Evolutionary conservation across 2,888 invertebrate species (phyloP), one percentile per base, ranked within the genome.

Genomic region (Autographa pulchrina): DNA sequence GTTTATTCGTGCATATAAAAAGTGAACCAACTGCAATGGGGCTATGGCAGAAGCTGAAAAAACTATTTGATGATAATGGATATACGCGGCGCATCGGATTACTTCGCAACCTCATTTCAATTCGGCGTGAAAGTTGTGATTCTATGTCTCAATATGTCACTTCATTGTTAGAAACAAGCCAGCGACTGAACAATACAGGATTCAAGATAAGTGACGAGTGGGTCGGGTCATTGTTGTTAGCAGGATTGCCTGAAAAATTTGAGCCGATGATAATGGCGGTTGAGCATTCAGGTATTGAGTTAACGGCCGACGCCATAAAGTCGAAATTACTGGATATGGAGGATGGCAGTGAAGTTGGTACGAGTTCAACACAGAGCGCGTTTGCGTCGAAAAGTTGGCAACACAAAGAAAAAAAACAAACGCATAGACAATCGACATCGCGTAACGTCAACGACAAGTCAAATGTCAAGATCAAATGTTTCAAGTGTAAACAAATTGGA

Each of bases 51-150:
- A 59, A 59, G 65, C 59, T 65, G 56, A 59, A 65, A 38, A 64
- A 64, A 48, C 68, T 72, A 58, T 77, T 77, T 74, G 74, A 77
- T 66, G 72, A 77, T 67, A 70, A 67, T 64, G 77, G 72, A 63
- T 74, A 32, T 35, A 66, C 66, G 61, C 59, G 75, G 32, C 66
- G 67, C 58, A 75, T 75, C 59, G 63, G 68, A 62, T 58, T 78
- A 20, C 72, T 78, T 43, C 58, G 76, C 5, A 74, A 64, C 62
- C 69, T 79, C 32, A 77, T 79, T 68, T 79, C 79, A 58, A 72
- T 75, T 32, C 65, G 65, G 61, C 62, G 62, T 48, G 64, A 69
- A 69, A 69, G 58, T 25, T 66, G 66, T 66, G 66, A 71, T 43
- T 25, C 63, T n/a, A 72, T 72, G 72, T 60, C 72, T 52, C 63